These are phyloP conservation scores for Lophura swinhoii DNA, from an alignment of 2,797 vertebrate genomes.

Conservation along the genomic window DNA sequence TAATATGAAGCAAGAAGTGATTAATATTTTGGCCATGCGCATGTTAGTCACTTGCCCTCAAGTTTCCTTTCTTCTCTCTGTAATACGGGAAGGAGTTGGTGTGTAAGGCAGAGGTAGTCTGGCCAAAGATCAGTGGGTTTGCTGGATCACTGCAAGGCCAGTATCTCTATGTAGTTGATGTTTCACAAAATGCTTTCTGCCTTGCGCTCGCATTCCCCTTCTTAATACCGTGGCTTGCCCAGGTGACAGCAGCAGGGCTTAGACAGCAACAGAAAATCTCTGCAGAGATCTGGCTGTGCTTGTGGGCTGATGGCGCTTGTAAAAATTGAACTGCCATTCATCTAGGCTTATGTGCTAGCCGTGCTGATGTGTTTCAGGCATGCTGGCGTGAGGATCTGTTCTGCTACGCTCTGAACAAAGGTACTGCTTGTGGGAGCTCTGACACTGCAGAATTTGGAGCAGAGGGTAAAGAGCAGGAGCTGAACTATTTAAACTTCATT, in stretches of 20 bases:
- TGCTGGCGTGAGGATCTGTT: accelerated
- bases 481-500: background rate
- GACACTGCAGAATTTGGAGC: background rate
- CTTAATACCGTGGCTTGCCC: accelerated
- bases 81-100: background rate
- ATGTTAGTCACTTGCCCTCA: background rate
- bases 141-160: background rate
- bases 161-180: background rate
- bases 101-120: background rate
- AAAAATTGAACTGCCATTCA: accelerated
- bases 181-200: background rate
- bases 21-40: background rate
- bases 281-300: accelerated
- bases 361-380: accelerated
- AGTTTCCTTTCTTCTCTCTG: accelerated
- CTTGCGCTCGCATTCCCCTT: accelerated
- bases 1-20: background rate
- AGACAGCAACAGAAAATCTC: accelerated
- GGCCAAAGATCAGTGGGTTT: background rate
- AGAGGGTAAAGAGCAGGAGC: background rate
- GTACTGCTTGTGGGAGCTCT: background rate
- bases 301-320: accelerated
- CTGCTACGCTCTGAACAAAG: background rate
- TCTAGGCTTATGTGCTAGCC: background rate
- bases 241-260: background rate